Conservation (phyloP, 1,140 invertebrate genomes). For the Phymorhynchus buccinoides region DNA sequence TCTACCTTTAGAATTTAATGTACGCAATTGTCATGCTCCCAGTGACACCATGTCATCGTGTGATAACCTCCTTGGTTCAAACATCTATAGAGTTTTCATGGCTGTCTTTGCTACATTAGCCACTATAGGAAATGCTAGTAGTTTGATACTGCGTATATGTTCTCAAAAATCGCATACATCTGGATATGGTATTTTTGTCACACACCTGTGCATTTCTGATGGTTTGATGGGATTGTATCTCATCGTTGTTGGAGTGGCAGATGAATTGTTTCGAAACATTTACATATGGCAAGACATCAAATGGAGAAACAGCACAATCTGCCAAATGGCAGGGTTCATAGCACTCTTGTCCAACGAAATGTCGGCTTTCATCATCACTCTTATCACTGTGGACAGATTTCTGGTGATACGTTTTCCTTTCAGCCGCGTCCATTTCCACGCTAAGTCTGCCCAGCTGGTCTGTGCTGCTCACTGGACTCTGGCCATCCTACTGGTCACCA, state of each 20-base stretch:
- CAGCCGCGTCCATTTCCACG: not conserved
- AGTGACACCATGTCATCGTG: constrained; percentile 51
- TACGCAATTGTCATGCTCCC: not conserved
- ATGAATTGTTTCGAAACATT: constrained; percentile 41
- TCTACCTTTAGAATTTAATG: constrained; percentile 33
- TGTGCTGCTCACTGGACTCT: constrained; percentile 12
- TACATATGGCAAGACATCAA: constrained; percentile 56
- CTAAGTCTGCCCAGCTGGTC: not conserved
- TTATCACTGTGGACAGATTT: constrained; percentile 19
- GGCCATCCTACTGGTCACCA: not conserved
- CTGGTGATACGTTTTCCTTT: constrained; percentile 59
- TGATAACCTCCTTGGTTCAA: constrained; percentile 44
- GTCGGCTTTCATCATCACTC: too few species aligned
- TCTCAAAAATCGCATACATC: constrained; percentile 38
- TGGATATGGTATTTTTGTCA: constrained; percentile 54
- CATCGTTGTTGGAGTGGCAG: constrained; percentile 38
- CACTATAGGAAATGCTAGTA: constrained; percentile 51
- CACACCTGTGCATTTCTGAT: constrained; percentile 62
- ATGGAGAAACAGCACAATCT: constrained; percentile 56
- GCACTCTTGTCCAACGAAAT: too few species aligned
- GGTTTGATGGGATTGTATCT: constrained; percentile 60
- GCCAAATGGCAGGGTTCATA: constrained; percentile 51
- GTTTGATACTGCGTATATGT: constrained; percentile 46
- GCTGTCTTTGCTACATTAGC: constrained; percentile 48
- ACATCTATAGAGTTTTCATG: constrained; percentile 41